Conservation (phyloP, 2,888 invertebrate genomes). For the Aphodius sticticus region DNA sequence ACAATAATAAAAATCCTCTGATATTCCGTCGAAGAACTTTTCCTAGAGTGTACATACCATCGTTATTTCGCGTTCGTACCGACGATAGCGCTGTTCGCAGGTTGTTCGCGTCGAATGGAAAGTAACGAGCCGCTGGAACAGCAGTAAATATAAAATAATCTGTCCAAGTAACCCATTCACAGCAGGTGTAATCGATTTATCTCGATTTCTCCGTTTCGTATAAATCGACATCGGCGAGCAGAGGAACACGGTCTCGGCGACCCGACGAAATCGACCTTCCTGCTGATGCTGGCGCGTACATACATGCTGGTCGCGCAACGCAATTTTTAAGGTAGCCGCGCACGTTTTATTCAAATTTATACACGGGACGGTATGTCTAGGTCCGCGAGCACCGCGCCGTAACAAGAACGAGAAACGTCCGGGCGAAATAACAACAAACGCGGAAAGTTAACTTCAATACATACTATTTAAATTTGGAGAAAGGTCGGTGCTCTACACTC, state of each 20-base stretch:
- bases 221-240: conserved; percentile 38
- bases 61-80: no score
- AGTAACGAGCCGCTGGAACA: conserved; percentile 21
- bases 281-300: not conserved
- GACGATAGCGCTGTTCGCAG: not conserved
- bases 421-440: not conserved
- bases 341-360: conserved; percentile 4
- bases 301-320: not conserved
- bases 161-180: conserved; percentile 38
- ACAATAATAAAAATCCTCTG: no score
- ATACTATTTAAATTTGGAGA: not conserved
- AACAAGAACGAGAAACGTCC: not conserved
- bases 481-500: not conserved
- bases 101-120: conserved; percentile 21
- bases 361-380: not conserved
- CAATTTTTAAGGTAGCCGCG: not conserved
- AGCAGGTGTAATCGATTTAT: conserved; percentile 44
- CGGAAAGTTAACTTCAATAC: not conserved
- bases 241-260: conserved; percentile 8
- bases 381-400: not conserved
- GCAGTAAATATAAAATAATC: conserved; percentile 42
- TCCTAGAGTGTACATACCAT: no score
- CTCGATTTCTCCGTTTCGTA: conserved; percentile 37
- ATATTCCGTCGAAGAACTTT: no score
- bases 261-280: not conserved